These are phyloP conservation scores for Drosophila nebulosa DNA, from an alignment of 1,140 invertebrate species.

Conservation along the genomic window DNA sequence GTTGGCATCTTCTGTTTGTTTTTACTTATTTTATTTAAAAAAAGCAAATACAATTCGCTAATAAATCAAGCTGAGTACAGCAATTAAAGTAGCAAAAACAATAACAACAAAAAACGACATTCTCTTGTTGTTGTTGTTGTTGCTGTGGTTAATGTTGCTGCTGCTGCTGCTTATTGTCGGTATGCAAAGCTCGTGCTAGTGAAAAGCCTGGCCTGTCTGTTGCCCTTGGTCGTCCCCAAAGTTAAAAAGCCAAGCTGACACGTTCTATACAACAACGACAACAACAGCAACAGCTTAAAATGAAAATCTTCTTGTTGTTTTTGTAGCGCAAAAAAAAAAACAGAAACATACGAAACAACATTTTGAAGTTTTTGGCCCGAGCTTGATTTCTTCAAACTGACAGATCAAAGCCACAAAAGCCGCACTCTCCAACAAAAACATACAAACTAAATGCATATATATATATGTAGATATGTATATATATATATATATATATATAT, in stretches of 20 bases:
- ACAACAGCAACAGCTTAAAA: conserved; percentile 9
- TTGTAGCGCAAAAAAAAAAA: conserved; percentile 32
- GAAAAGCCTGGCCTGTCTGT: conserved; percentile 35
- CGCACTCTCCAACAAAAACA: conserved; percentile 29
- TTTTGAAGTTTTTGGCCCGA: conserved; percentile 75
- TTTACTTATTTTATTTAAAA: background rate
- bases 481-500: conserved; percentile 27
- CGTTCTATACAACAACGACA: conserved; percentile 66
- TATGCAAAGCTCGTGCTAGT: conserved; percentile 55
- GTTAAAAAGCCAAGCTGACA: conserved; percentile 63
- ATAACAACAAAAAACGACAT: conserved; percentile 58
- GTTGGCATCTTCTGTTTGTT: conserved; percentile 54
- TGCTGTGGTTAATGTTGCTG: conserved; percentile 31
- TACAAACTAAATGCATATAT: conserved; percentile 6
- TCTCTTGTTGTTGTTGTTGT: conserved; percentile 36
- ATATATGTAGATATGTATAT: conserved; percentile 22
- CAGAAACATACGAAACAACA: conserved; percentile 45
- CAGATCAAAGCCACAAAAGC: conserved; percentile 74
- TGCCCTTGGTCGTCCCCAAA: conserved; percentile 67
- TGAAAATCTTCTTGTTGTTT: background rate
- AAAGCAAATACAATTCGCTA: conserved; percentile 60
- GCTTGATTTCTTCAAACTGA: conserved; percentile 79
- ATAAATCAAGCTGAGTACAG: conserved; percentile 78
- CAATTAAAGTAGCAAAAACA: conserved; percentile 78
- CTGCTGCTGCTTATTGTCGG: conserved; percentile 46